Conservation (phyloP, 2,888 invertebrate species). For the Ommatoiulus sabulosus region DNA sequence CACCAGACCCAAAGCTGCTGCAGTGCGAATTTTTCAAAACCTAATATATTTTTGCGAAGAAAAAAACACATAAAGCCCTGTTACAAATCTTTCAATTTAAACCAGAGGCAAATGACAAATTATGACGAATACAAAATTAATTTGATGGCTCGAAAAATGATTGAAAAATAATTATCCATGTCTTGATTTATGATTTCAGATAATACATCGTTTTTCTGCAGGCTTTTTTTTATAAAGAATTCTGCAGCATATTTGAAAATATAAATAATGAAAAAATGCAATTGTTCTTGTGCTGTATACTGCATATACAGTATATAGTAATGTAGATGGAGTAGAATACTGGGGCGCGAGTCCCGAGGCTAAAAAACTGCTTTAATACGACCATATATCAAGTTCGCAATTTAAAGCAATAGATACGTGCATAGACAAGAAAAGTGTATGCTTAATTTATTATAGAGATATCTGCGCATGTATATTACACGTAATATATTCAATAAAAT, state of each 20-base stretch:
- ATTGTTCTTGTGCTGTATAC: conserved; percentile 1
- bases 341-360: not conserved
- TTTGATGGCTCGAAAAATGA: not conserved
- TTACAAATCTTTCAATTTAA: not conserved
- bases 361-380: conserved; percentile 22
- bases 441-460: conserved; percentile 38
- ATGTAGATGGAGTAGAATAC: not conserved
- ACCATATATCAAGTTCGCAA: conserved; percentile 37
- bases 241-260: not conserved
- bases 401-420: conserved; percentile 41
- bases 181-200: not conserved
- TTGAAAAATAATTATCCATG: not conserved
- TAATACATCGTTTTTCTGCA: not conserved
- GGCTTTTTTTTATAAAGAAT: not conserved
- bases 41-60: not conserved
- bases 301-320: too few species aligned
- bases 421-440: conserved; percentile 41
- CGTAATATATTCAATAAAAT: conserved; percentile 43
- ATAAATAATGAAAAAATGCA: not conserved
- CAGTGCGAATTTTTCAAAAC: not conserved
- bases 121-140: not conserved
- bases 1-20: not conserved
- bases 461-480: conserved; percentile 5
- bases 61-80: too few species aligned
- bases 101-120: conserved; percentile 9